Conservation (phyloP, 2,113 vertebrate genomes). For the Halichoeres trimaculatus region DNA sequence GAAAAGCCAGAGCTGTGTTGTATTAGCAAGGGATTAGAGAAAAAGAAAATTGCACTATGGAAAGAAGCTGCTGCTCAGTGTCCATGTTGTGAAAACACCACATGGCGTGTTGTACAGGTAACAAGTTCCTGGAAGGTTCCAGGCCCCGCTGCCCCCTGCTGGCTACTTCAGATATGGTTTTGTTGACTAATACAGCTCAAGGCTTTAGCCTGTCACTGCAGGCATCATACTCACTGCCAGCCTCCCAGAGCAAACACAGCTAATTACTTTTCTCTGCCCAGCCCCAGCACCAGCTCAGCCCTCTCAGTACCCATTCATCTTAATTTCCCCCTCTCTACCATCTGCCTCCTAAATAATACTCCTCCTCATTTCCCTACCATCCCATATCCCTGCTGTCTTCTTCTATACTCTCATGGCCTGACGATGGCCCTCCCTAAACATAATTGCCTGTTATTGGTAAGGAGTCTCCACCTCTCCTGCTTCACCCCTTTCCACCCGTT, state of each 20-base stretch:
- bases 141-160: slow-evolving; percentile 59
- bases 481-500: slow-evolving; percentile 34
- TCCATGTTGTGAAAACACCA: slow-evolving; percentile 31
- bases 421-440: slow-evolving; percentile 74
- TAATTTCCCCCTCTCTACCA: slow-evolving; percentile 81
- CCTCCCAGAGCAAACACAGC: slow-evolving; percentile 84
- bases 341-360: slow-evolving; percentile 86
- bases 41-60: slow-evolving; percentile 74
- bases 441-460: slow-evolving; percentile 83
- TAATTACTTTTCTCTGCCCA: slow-evolving; percentile 88
- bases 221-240: slow-evolving; percentile 80
- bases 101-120: slow-evolving; percentile 38
- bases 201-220: slow-evolving; percentile 78
- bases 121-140: slow-evolving; percentile 45
- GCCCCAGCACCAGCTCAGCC: slow-evolving; percentile 83
- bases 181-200: slow-evolving; percentile 83
- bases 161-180: slow-evolving; percentile 74
- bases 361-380: slow-evolving; percentile 76
- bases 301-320: slow-evolving; percentile 86
- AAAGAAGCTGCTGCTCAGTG: slow-evolving; percentile 49
- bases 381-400: slow-evolving; percentile 72
- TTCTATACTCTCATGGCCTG: slow-evolving; percentile 73
- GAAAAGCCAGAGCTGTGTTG: slow-evolving; percentile 29
- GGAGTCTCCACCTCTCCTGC: slow-evolving; percentile 59
- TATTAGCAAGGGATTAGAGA: slow-evolving; percentile 52